Evolutionary conservation across 2,888 invertebrate species (phyloP).

Genomic region (Melieria crassipennis): DNA sequence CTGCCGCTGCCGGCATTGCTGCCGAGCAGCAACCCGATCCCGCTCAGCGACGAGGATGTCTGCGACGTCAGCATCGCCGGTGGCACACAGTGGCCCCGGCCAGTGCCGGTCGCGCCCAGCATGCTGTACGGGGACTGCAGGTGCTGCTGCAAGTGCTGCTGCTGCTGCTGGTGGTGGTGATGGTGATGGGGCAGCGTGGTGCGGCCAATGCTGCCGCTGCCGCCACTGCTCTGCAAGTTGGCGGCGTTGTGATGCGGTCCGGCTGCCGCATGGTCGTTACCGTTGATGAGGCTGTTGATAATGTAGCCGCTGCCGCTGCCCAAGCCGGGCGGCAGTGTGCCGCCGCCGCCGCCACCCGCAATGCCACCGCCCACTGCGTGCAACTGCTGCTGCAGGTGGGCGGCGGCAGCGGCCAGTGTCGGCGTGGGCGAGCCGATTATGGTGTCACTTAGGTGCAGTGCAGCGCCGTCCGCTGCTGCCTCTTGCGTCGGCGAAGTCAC

Average conservation of each 20-base stretch:
- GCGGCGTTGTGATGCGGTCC: conserved; percentile 22
- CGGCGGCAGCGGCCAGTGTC: conserved; percentile 56
- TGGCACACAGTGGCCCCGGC: conserved; percentile 39
- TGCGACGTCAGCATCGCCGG: conserved; percentile 49
- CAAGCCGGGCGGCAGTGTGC: conserved; percentile 54
- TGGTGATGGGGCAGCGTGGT: conserved; percentile 36
- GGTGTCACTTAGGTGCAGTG: conserved; percentile 47
- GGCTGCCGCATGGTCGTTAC: conserved; percentile 38
- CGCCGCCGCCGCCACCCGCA: conserved; percentile 42
- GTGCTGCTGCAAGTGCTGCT: conserved; percentile 48
- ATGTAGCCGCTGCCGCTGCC: conserved; percentile 59
- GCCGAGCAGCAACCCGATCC: conserved; percentile 55
- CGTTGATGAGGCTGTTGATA: conserved; percentile 52
- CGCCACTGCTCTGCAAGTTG: conserved; percentile 19
- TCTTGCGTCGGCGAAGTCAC: conserved; percentile 52
- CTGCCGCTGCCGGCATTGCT: conserved; percentile 49
- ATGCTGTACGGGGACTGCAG: conserved; percentile 10
- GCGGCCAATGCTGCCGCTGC: conserved; percentile 44
- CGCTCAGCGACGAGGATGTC: conserved; percentile 49
- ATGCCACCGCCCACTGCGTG: conserved; percentile 27
- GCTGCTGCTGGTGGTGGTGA: conserved; percentile 38
- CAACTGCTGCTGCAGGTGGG: conserved; percentile 48
- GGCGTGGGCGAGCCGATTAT: conserved; percentile 60
- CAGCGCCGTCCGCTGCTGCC: conserved; percentile 50
- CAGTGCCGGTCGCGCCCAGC: conserved; percentile 25